These are phyloP conservation scores for Coronaproctus castanopsis DNA, from an alignment of 2,888 invertebrate genomes.

Conservation along the genomic window DNA sequence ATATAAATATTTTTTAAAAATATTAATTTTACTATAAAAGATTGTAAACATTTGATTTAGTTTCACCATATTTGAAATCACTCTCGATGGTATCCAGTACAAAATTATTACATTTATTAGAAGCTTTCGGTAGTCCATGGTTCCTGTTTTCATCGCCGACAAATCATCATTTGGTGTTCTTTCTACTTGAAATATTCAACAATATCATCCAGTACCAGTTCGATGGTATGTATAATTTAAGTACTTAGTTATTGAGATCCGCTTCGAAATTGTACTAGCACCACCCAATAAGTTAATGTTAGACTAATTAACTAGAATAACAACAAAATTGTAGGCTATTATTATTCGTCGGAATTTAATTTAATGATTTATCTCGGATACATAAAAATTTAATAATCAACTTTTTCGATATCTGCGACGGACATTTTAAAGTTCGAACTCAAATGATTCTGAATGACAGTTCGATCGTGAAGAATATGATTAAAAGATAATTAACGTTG, in stretches of 20 bases:
- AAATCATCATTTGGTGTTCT: slow-evolving; percentile 96
- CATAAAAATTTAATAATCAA: too few species aligned
- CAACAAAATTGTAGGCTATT: not conserved
- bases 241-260: not conserved
- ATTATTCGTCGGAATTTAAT: too few species aligned
- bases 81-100: slow-evolving; percentile 97
- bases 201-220: slow-evolving; percentile 99
- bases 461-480: too few species aligned
- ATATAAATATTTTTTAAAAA: too few species aligned
- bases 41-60: too few species aligned
- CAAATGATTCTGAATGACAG: too few species aligned
- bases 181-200: slow-evolving; percentile 95
- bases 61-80: slow-evolving; percentile 96
- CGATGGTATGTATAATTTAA: slow-evolving; percentile 43
- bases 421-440: too few species aligned
- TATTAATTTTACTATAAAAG: too few species aligned
- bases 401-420: too few species aligned
- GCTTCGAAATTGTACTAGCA: slow-evolving; percentile 6
- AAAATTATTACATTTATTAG: slow-evolving; percentile 84
- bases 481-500: too few species aligned
- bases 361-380: too few species aligned
- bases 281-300: slow-evolving; percentile 10
- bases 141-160: slow-evolving; percentile 90
- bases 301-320: slow-evolving; percentile 9
- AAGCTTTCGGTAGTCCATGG: slow-evolving; percentile 98